Evolutionary conservation across 2,888 invertebrate genomes (phyloP).

Genomic region (Vandiemenella viatica): DNA sequence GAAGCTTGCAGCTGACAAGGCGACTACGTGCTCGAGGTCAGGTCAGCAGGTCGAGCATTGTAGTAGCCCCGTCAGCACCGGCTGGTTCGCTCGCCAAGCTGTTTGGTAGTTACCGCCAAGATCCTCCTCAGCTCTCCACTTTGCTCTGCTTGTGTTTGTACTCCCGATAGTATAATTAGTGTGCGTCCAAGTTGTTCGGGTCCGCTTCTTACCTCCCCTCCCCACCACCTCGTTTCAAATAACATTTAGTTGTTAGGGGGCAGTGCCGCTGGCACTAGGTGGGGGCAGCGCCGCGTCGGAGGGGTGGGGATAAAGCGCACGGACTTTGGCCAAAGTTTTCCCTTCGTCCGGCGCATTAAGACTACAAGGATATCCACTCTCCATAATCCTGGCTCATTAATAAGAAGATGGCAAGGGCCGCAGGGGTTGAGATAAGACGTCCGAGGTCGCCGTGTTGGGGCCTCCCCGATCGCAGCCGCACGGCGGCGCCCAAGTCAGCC

Average conservation of each 20-base stretch:
- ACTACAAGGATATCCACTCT: conserved; percentile 15
- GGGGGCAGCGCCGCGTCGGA: not conserved
- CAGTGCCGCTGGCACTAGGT: not conserved
- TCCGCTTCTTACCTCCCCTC: not conserved
- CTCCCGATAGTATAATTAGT: not conserved
- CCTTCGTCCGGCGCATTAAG: conserved; percentile 11
- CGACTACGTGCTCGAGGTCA: too few relatives aligned
- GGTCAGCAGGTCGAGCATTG: too few relatives aligned
- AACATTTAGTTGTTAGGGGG: conserved; percentile 3
- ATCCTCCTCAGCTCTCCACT: too few relatives aligned
- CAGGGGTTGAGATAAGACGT: too few relatives aligned
- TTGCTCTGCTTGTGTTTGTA: not conserved
- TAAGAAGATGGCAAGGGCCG: conserved; percentile 3
- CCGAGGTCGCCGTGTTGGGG: not conserved
- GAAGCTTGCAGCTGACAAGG: too few relatives aligned
- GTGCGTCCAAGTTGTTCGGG: not conserved
- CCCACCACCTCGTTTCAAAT: conserved; percentile 1
- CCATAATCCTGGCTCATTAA: conserved; percentile 13
- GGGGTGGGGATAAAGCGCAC: not conserved
- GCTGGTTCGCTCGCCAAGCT: not conserved
- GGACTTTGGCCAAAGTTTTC: conserved; percentile 6
- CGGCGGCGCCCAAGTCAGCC: too few relatives aligned
- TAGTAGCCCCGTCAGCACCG: too few relatives aligned
- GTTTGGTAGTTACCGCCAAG: not conserved
- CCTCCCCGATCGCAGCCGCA: too few relatives aligned